Conservation (phyloP, 2,888 invertebrate species). For the Seira sanloemensis region DNA sequence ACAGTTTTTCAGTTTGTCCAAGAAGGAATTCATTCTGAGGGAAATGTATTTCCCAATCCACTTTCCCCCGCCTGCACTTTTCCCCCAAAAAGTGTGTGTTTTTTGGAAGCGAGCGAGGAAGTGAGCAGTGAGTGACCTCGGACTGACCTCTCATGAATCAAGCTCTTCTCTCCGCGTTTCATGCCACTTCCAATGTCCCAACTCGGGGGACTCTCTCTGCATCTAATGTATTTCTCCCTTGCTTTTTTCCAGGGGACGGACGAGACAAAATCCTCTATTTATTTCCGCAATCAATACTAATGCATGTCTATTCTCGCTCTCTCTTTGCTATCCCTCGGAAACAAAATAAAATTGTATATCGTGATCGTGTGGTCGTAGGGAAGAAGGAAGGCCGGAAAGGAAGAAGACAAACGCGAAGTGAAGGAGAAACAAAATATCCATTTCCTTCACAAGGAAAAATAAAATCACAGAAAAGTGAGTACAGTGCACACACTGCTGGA, state of each 20-base stretch:
- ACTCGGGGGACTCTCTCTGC: neutral
- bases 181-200: neutral
- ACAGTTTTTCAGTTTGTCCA: neutral
- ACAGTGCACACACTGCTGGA: neutral
- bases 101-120: slow-evolving; percentile 50
- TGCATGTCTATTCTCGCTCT: slow-evolving; percentile 28
- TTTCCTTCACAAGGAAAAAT: slow-evolving; percentile 18
- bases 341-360: neutral
- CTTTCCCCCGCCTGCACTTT: neutral
- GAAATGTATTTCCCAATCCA: neutral
- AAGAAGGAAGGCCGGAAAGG: too few species aligned
- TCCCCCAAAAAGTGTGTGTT: slow-evolving; percentile 37
- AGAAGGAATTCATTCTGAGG: neutral
- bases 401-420: neutral
- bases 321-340: too few species aligned
- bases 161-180: slow-evolving; percentile 61
- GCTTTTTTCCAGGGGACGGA: too few species aligned
- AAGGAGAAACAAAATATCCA: slow-evolving; percentile 20
- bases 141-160: slow-evolving; percentile 74
- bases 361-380: neutral
- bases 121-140: slow-evolving; percentile 72
- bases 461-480: neutral
- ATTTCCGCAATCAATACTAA: slow-evolving; percentile 54
- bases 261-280: slow-evolving; percentile 36
- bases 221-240: neutral